Percentiles rank a stretch among this genome's conserved stretches.
Conservation (phyloP, 2,797 vertebrate species). For the Hozukius guyotensis region DNA sequence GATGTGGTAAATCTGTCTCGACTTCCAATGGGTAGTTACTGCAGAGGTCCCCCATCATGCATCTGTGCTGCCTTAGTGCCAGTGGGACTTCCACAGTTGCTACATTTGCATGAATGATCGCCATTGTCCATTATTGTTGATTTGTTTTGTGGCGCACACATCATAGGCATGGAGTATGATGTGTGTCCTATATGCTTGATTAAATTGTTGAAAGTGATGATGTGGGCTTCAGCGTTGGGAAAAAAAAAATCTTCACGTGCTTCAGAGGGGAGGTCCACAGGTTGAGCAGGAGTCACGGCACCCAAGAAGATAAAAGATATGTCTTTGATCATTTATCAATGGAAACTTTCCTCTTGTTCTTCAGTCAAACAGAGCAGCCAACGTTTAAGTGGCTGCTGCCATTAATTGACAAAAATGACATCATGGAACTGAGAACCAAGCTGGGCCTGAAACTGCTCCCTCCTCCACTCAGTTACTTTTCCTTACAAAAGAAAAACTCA, state of each 20-base stretch:
- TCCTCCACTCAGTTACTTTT: neutral
- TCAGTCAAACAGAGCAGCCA: neutral
- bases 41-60: slow-evolving; percentile 33
- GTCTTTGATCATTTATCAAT: neutral
- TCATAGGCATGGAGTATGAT: slow-evolving; percentile 56
- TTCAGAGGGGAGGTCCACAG: neutral
- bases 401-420: neutral
- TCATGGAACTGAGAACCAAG: neutral
- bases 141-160: slow-evolving; percentile 34
- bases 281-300: neutral
- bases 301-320: neutral
- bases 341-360: neutral
- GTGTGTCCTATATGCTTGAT: slow-evolving; percentile 10
- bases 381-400: neutral
- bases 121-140: slow-evolving; percentile 35
- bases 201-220: neutral
- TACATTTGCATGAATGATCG: slow-evolving; percentile 60
- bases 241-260: neutral
- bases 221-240: neutral
- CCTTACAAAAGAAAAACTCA: neutral
- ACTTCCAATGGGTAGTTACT: slow-evolving; percentile 24
- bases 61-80: neutral
- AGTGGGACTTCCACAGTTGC: slow-evolving; percentile 52
- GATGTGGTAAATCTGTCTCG: neutral
- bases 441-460: neutral